These are phyloP conservation scores for Acrossocheilus wenchowensis DNA, from an alignment of 2,797 vertebrate genomes.

Conservation along the genomic window DNA sequence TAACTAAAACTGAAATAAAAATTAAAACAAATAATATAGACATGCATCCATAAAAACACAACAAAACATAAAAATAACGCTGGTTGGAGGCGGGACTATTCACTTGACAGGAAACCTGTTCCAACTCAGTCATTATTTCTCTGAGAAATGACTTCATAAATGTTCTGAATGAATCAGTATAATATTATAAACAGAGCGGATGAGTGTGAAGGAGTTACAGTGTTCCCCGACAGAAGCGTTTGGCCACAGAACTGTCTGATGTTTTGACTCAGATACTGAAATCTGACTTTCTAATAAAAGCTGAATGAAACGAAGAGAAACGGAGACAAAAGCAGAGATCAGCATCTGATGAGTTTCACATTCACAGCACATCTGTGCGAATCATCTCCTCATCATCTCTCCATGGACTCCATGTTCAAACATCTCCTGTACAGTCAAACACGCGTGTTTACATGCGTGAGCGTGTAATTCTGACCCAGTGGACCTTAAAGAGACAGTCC, in stretches of 20 bases:
- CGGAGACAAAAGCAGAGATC: background rate
- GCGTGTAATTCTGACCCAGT: background rate
- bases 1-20: too few species aligned
- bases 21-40: too few species aligned
- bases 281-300: background rate
- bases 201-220: background rate
- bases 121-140: background rate
- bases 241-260: background rate
- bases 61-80: too few species aligned
- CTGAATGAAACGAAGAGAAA: background rate
- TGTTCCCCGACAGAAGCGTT: background rate
- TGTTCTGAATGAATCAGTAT: background rate
- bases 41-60: too few species aligned
- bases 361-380: background rate
- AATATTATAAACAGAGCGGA: background rate
- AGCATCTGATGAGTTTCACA: background rate
- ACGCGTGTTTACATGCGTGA: too few species aligned
- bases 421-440: background rate
- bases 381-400: background rate
- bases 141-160: background rate
- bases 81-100: background rate
- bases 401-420: background rate
- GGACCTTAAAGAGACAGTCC: background rate
- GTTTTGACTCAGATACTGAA: background rate
- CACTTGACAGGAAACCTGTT: background rate